phyloP scores from a whole-genome alignment of 2,797 vertebrate genomes.

The Micrastur ruficollis region DNA sequence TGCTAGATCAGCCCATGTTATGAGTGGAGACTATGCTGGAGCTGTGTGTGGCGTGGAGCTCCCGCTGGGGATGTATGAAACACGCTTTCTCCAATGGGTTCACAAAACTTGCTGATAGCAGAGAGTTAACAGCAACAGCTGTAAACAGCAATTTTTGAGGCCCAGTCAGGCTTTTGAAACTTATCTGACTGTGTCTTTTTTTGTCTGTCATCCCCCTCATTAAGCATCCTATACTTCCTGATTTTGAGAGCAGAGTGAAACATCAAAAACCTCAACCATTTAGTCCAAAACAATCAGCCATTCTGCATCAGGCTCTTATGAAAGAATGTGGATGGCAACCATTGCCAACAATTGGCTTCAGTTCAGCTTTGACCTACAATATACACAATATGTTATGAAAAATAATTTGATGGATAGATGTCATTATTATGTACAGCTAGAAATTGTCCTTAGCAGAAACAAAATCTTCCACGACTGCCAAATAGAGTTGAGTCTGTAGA shows the following conservation, averaged over 20 bases:
- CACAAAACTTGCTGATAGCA: not conserved
- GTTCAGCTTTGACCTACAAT: not conserved
- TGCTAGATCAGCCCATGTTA: not conserved
- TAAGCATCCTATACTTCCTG: not conserved
- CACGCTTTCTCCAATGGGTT: accelerated
- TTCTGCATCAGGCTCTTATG: not conserved
- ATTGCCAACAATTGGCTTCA: not conserved
- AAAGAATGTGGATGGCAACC: not conserved
- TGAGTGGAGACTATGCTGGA: not conserved
- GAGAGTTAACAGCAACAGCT: not conserved
- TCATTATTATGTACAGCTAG: not conserved
- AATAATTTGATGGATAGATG: not conserved
- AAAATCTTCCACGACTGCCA: not conserved
- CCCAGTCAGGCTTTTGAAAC: not conserved
- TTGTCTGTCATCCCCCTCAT: not conserved
- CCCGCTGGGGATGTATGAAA: not conserved
- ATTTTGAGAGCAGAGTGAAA: not conserved
- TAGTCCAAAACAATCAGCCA: not conserved
- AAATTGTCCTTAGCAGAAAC: not conserved
- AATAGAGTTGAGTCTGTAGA: not conserved
- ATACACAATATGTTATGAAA: not conserved
- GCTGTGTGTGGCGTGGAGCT: not conserved
- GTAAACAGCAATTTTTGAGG: not conserved
- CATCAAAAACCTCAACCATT: not conserved
- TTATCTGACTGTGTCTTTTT: not conserved